Conservation (phyloP, 23 tunicate species). For the Phallusia fumigata region DNA sequence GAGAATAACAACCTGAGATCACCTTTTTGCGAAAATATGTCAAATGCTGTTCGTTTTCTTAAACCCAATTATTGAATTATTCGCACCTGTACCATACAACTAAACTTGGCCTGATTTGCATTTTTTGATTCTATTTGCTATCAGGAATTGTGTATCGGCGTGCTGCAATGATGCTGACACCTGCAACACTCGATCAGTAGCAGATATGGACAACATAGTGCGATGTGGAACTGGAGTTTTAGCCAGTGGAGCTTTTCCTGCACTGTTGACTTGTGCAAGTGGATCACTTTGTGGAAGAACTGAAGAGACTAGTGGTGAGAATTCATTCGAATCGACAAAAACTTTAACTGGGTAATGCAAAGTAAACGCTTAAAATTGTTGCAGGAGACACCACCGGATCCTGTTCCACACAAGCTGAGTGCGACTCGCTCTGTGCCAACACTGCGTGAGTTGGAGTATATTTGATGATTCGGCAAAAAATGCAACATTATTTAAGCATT, state of each 20-base stretch:
- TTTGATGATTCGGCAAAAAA: no score
- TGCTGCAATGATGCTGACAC: constrained; percentile 5
- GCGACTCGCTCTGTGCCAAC: background rate
- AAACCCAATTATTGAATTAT: no score
- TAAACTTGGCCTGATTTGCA: no score
- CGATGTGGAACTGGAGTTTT: background rate
- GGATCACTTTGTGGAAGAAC: background rate
- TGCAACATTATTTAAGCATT: no score
- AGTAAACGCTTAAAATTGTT: no score
- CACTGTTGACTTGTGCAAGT: background rate
- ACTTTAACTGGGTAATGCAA: no score
- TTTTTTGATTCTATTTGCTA: background rate
- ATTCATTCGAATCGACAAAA: no score
- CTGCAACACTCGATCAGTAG: background rate
- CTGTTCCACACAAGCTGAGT: constrained; percentile 1
- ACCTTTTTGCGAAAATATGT: no score
- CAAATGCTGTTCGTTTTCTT: no score
- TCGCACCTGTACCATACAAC: no score
- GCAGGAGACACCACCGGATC: background rate
- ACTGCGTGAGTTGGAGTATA: background rate
- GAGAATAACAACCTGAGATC: no score
- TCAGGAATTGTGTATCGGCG: background rate
- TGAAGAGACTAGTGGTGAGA: background rate
- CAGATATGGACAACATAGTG: background rate
- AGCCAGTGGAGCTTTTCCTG: background rate